Evolutionary conservation across 2,797 vertebrate genomes (phyloP).

Genomic region (Sternotherus odoratus): DNA sequence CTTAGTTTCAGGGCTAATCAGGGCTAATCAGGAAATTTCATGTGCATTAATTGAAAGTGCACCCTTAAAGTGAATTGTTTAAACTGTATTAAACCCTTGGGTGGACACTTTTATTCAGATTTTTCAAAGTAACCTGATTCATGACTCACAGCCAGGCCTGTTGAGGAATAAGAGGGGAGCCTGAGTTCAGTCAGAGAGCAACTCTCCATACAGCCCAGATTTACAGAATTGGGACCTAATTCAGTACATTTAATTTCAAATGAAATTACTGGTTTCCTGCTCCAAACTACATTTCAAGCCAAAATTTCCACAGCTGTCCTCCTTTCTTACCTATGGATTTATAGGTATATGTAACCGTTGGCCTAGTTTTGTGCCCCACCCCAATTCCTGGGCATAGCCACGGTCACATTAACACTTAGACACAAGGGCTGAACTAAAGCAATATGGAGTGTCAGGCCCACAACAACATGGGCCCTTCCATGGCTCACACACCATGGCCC

Average conservation of each 20-base stretch:
- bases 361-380: background rate
- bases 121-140: background rate
- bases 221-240: background rate
- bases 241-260: background rate
- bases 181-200: background rate
- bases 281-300: background rate
- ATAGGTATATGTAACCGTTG: constrained; percentile 28
- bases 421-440: background rate
- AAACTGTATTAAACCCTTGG: background rate
- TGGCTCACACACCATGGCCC: too few species aligned
- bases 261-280: background rate
- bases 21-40: background rate
- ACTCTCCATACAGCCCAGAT: background rate
- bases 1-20: background rate
- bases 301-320: background rate
- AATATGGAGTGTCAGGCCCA: background rate
- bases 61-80: background rate
- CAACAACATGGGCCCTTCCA: background rate
- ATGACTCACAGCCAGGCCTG: background rate
- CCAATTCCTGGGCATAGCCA: constrained; percentile 32
- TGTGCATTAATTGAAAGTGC: background rate
- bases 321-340: constrained; percentile 26
- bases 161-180: background rate
- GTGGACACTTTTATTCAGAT: background rate
- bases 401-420: background rate